Base-by-base conservation (phyloP, 2,113 vertebrate genomes). In the Suncus etruscus region DNA sequence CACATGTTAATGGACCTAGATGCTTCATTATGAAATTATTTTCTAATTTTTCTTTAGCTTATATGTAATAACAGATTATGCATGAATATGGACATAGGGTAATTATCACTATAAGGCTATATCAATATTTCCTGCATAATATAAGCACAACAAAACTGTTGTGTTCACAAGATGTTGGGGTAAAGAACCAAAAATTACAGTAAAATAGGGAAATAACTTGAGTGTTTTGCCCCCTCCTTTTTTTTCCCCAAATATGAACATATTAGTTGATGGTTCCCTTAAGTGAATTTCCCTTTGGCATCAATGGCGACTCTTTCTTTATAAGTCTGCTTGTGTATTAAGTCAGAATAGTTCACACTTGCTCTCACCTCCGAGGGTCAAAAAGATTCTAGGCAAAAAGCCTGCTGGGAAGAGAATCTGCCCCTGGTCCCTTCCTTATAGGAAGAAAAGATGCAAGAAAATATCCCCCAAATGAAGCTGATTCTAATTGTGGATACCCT, bases 391-490 rank as follows among this genome's bases (percentile, higher is more conserved):
- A 61, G 18, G 58, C 3, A 20, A 39, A 15, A 61, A 16, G 58
- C 14, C 18, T 22, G 58, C 58, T 61, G 18, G 22, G 58, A 61
- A 61, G 54, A 54, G 18, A 54, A 3, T 65, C 70, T 78, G 7
- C 45, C 31, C 45, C 10, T 32, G 83, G 39, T 75, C 24, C 25
- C 79, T 6, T 85, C 14, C 25, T 78, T 31, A 70, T 74, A 68
- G 4, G 12, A 68, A 93, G 29, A 29, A 90, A 83, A 77, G 16
- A 86, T 48, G 10, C n/a, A 78, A 77, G 70, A 63, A 91, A 92
- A 89, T 2, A 54, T 2, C 22, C 25, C 11, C 25, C 16, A 66
- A 61, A 39, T 48, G 16, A 74, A 81, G 18, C 31, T 18, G 79
- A 74, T 89, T 82, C n/a, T 87, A 83, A 80, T 73, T 81, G 66